Conservation (phyloP, 2,888 invertebrate species). For the Drosophila neutralis region DNA sequence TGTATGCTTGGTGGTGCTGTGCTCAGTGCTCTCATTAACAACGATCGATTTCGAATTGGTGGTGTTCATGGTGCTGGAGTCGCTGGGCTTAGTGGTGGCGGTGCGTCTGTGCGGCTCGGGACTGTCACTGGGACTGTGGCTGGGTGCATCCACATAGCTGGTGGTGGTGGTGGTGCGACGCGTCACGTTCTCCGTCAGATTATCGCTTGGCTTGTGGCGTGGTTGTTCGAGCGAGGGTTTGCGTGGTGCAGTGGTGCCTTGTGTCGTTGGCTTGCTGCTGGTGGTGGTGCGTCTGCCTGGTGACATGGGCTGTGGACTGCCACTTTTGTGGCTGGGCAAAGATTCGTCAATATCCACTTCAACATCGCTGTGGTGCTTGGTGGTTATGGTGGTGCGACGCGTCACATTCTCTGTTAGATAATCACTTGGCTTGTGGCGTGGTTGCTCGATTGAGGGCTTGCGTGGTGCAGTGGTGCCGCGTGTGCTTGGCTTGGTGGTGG, state of each 20-base stretch:
- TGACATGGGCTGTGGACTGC: constrained; percentile 22
- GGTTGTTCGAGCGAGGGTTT: constrained; percentile 23
- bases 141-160: constrained; percentile 20
- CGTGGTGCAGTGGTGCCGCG: constrained; percentile 9
- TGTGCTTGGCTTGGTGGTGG: constrained; percentile 2
- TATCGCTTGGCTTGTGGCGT: constrained; percentile 13
- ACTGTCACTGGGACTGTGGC: constrained; percentile 24
- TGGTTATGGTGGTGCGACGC: constrained; percentile 11
- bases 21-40: constrained; percentile 74
- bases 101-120: constrained; percentile 32
- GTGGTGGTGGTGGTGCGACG: constrained; percentile 20
- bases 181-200: neutral
- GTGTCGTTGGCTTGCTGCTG: constrained; percentile 25
- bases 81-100: constrained; percentile 9
- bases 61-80: constrained; percentile 6
- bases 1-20: constrained; percentile 64
- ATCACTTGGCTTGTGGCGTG: neutral
- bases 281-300: constrained; percentile 52
- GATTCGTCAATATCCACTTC: constrained; percentile 20
- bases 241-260: constrained; percentile 18
- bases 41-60: constrained; percentile 45
- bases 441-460: constrained; percentile 10
- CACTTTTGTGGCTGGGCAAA: neutral
- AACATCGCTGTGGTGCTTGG: constrained; percentile 23
- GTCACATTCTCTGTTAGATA: neutral